These are phyloP conservation scores for Marisa cornuarietis DNA, from an alignment of 1,140 invertebrate species.

Conservation along the genomic window DNA sequence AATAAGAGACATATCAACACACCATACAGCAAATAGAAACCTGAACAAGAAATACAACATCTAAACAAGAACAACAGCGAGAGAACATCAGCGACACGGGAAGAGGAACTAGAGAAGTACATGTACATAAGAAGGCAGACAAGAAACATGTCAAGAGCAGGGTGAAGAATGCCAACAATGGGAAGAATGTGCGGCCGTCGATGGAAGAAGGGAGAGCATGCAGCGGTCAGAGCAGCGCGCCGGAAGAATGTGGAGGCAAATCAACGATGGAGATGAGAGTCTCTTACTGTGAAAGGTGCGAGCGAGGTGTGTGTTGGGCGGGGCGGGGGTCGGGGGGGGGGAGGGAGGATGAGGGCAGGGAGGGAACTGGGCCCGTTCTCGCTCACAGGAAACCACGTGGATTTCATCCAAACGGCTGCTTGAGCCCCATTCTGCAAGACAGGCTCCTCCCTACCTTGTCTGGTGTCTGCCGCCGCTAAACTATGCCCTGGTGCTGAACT, in stretches of 20 bases:
- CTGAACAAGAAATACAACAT: not conserved
- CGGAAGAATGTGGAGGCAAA: not conserved
- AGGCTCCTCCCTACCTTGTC: too few species aligned
- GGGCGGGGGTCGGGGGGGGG: not conserved
- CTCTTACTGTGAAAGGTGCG: not conserved
- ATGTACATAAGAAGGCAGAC: not conserved
- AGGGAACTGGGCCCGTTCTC: too few species aligned
- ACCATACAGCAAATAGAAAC: not conserved
- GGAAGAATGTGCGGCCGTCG: conserved; percentile 24
- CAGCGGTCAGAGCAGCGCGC: not conserved
- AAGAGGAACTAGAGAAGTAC: not conserved
- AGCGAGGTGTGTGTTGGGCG: not conserved
- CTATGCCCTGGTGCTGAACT: too few species aligned
- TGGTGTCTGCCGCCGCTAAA: too few species aligned
- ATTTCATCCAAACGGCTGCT: too few species aligned
- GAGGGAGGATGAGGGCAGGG: too few species aligned
- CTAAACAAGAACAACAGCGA: not conserved
- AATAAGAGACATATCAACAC: too few species aligned
- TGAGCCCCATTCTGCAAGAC: too few species aligned
- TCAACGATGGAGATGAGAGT: not conserved
- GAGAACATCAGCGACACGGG: not conserved
- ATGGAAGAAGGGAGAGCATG: not conserved
- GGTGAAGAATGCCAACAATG: conserved; percentile 3
- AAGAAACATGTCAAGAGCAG: conserved; percentile 12
- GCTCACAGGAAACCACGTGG: too few species aligned